Percentiles rank a stretch among this genome's conserved stretches.
Evolutionary conservation across 2,113 vertebrate species (phyloP).

Genomic region (Cygnus buccinator): DNA sequence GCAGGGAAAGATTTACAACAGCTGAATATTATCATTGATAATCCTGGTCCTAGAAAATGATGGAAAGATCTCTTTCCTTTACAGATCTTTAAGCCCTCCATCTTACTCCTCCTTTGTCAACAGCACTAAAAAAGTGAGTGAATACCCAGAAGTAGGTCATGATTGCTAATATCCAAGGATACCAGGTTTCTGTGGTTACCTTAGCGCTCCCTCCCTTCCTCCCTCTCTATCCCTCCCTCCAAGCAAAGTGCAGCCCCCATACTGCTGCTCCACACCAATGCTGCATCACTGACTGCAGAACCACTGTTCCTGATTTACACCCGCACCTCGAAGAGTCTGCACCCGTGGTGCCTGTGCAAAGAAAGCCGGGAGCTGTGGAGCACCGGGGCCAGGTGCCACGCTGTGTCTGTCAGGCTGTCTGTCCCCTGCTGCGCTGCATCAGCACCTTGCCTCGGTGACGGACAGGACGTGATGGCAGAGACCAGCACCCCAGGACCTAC

Average conservation of each 20-base stretch:
- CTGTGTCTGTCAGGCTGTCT: not conserved
- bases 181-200: conserved; percentile 71
- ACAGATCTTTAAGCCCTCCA: not conserved
- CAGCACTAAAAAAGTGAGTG: conserved; percentile 33
- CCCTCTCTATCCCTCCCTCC: not conserved
- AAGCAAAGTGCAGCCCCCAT: not conserved
- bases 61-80: not conserved
- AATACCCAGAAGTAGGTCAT: conserved; percentile 72
- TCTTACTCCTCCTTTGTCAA: conserved; percentile 40
- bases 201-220: not conserved
- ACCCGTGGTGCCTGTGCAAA: not conserved
- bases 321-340: not conserved
- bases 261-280: not conserved
- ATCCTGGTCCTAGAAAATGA: not conserved
- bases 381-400: not conserved
- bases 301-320: not conserved
- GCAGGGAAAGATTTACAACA: not conserved
- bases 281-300: not conserved
- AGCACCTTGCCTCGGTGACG: not conserved
- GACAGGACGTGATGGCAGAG: not conserved
- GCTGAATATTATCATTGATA: not conserved
- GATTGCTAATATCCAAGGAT: conserved; percentile 69
- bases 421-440: not conserved
- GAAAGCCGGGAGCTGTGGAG: not conserved
- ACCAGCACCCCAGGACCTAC: rapidly evolving